These are phyloP conservation scores for Zaprionus obscuricornis DNA, from an alignment of 2,888 invertebrate species.

Conservation along the genomic window DNA sequence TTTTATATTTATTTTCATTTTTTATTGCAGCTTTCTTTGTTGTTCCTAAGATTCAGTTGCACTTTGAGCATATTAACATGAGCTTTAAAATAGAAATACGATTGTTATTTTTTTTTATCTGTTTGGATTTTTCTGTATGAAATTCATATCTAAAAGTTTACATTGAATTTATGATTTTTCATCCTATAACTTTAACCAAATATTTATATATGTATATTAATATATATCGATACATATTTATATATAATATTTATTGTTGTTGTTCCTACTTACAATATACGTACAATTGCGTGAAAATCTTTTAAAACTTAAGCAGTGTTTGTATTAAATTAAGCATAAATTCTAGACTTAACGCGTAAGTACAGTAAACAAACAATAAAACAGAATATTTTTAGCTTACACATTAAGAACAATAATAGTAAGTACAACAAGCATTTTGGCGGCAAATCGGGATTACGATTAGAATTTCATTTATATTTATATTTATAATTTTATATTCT, in stretches of 20 bases:
- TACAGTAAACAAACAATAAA: conserved; percentile 50
- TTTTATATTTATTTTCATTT: conserved; percentile 8
- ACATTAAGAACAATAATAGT: conserved; percentile 26
- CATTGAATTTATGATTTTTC: conserved; percentile 16
- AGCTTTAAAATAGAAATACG: conserved; percentile 33
- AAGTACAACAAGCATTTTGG: conserved; percentile 56
- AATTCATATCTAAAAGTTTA: conserved; percentile 46
- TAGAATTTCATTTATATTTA: too few relatives aligned
- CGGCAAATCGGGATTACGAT: too few relatives aligned
- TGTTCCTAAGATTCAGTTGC: conserved; percentile 35
- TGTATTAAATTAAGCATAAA: neutral
- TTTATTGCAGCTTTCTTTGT: conserved; percentile 8
- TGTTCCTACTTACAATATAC: conserved; percentile 21
- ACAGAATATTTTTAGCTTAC: conserved; percentile 28
- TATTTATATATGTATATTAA: too few relatives aligned
- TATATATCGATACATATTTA: neutral
- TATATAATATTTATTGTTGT: neutral
- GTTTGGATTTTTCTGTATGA: too few relatives aligned
- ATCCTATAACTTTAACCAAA: too few relatives aligned
- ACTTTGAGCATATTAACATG: conserved; percentile 33
- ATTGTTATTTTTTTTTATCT: conserved; percentile 19
- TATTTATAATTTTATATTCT: too few relatives aligned
- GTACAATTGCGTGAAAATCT: conserved; percentile 13
- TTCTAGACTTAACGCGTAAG: conserved; percentile 45
- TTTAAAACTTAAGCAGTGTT: conserved; percentile 24